These are phyloP conservation scores for Colletes collaris DNA, from an alignment of 2,888 invertebrate genomes.

Conservation along the genomic window DNA sequence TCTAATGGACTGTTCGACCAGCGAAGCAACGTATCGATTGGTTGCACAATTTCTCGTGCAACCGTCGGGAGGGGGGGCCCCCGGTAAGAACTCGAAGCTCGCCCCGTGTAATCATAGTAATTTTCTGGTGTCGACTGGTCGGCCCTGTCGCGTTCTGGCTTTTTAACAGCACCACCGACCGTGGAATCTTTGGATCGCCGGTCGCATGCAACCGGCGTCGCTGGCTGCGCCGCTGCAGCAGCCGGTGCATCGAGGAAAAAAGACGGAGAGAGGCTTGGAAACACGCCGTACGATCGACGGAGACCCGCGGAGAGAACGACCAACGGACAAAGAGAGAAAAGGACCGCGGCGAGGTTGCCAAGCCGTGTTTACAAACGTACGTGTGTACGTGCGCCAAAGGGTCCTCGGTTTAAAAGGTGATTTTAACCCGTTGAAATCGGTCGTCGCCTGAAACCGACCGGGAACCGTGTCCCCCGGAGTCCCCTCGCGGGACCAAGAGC, in stretches of 20 bases:
- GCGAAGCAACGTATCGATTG: constrained; percentile 53
- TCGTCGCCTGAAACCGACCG: constrained; percentile 22
- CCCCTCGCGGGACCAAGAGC: constrained; percentile 4
- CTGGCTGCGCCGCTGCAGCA: background rate
- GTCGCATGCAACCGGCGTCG: constrained; percentile 43
- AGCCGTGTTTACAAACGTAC: constrained; percentile 56
- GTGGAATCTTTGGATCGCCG: constrained; percentile 63
- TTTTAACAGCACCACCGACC: constrained; percentile 50
- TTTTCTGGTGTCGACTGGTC: constrained; percentile 65
- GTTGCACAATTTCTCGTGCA: constrained; percentile 36
- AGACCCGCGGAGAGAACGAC: background rate
- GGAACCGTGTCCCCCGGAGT: constrained; percentile 23
- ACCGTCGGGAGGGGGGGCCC: constrained; percentile 10
- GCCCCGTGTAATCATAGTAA: constrained; percentile 60
- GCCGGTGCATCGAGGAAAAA: constrained; percentile 11
- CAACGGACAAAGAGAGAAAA: constrained; percentile 15
- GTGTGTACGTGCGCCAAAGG: constrained; percentile 18
- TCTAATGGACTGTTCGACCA: constrained; percentile 1
- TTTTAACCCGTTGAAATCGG: constrained; percentile 31
- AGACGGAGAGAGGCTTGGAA: background rate
- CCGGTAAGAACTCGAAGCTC: constrained; percentile 44
- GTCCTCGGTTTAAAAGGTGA: constrained; percentile 43
- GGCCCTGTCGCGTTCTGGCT: constrained; percentile 44
- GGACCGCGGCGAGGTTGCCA: constrained; percentile 52
- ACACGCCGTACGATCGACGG: background rate